Conservation (phyloP, 2,113 vertebrate genomes). For the Amazona guildingii region DNA sequence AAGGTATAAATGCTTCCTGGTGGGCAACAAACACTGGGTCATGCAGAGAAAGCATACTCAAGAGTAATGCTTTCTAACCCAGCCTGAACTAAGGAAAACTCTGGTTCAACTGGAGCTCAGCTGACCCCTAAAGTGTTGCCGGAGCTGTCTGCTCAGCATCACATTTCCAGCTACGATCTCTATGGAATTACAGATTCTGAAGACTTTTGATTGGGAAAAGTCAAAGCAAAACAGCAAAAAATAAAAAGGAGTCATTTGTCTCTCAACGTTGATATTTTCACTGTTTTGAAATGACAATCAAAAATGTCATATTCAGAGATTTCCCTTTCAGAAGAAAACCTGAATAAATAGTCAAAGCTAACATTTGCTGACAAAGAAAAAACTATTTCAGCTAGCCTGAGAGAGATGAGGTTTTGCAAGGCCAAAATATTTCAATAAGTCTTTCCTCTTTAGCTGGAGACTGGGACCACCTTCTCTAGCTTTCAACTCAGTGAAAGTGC, state of each 20-base stretch:
- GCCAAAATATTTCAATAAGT: slow-evolving; percentile 3
- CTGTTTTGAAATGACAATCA: slow-evolving; percentile 43
- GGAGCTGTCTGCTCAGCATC: not conserved
- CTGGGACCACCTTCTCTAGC: not conserved
- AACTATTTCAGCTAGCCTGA: not conserved
- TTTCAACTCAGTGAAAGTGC: not conserved
- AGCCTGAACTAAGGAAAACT: not conserved
- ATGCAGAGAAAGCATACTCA: not conserved
- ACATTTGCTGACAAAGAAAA: slow-evolving; percentile 37
- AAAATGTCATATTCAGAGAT: slow-evolving; percentile 1
- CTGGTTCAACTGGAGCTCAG: not conserved
- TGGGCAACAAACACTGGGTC: not conserved
- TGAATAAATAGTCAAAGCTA: slow-evolving; percentile 45
- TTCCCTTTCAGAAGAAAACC: slow-evolving; percentile 5
- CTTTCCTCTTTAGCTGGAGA: not conserved
- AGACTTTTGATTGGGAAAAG: not conserved
- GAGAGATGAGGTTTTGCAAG: not conserved
- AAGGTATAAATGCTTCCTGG: not conserved
- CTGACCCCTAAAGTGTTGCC: not conserved
- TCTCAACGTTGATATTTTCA: not conserved
- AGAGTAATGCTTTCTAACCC: not conserved
- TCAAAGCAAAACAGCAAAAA: not conserved
- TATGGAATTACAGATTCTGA: not conserved
- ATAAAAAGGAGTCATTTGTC: not conserved
- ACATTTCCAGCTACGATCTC: not conserved